Conservation (phyloP, 2,113 vertebrate species). For the Microcebus murinus region DNA sequence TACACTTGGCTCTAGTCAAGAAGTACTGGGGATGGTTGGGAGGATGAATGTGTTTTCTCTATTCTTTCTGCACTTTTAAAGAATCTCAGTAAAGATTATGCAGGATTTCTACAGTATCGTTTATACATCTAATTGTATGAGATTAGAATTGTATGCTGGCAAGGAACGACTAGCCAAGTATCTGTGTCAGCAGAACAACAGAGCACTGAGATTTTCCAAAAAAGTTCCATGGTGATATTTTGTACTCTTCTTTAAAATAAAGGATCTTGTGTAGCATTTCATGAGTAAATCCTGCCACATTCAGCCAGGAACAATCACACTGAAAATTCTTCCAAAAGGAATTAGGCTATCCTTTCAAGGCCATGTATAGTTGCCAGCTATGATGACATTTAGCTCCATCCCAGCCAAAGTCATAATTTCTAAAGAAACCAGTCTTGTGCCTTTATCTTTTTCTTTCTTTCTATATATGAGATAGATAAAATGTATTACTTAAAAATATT, state of each 20-base stretch:
- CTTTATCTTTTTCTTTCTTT: constrained; percentile 53
- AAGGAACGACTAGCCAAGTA: not conserved
- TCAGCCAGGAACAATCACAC: constrained; percentile 43
- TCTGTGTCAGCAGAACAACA: not conserved
- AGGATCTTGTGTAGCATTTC: constrained; percentile 15
- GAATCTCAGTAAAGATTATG: constrained; percentile 22
- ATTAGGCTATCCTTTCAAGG: constrained; percentile 68
- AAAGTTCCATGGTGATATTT: constrained; percentile 26
- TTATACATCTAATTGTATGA: not conserved
- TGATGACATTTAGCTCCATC: constrained; percentile 56
- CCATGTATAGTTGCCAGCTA: constrained; percentile 32
- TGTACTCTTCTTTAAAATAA: constrained; percentile 67
- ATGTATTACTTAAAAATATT: constrained; percentile 54
- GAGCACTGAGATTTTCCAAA: constrained; percentile 44
- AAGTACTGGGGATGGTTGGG: not conserved
- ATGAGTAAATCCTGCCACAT: constrained; percentile 56
- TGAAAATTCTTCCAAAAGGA: constrained; percentile 68
- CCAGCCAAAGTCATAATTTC: constrained; percentile 55
- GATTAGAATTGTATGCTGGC: not conserved
- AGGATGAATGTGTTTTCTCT: not conserved
- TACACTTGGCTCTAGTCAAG: not conserved
- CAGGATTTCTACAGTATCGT: constrained; percentile 18
- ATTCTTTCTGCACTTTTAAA: constrained; percentile 28
- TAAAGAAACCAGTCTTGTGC: constrained; percentile 40
- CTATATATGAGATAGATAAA: constrained; percentile 11